Evolutionary conservation across 2,113 vertebrate species (phyloP).

Genomic region (Cyphomyrus plagiostoma): DNA sequence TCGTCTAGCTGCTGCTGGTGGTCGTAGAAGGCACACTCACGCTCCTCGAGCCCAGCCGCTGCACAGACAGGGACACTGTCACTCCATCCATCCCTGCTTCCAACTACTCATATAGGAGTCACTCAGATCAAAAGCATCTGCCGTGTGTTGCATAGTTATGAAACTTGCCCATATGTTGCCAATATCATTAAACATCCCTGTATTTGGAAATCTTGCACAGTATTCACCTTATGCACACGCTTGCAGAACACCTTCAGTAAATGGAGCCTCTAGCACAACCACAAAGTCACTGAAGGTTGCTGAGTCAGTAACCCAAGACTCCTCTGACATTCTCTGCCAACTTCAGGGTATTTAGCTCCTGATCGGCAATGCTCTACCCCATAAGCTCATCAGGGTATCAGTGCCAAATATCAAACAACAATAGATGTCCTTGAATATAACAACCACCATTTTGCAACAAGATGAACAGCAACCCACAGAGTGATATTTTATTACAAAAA

Average conservation of each 20-base stretch:
- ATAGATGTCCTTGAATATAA: background rate
- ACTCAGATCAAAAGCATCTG: background rate
- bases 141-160: background rate
- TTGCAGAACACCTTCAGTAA: background rate
- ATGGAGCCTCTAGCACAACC: background rate
- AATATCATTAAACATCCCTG: background rate
- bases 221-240: background rate
- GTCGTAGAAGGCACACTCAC: constrained; percentile 88
- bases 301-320: background rate
- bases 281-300: background rate
- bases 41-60: constrained; percentile 85
- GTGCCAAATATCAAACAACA: background rate
- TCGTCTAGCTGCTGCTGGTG: constrained; percentile 78
- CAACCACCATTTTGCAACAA: background rate
- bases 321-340: background rate
- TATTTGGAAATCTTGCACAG: background rate
- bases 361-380: background rate
- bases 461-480: background rate
- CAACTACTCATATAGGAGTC: constrained; percentile 33
- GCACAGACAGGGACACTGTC: constrained; percentile 21
- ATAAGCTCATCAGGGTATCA: background rate
- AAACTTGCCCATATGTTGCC: background rate
- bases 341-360: background rate
- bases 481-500: background rate
- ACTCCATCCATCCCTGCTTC: constrained; percentile 13